phyloP scores from a whole-genome alignment of 2,113 vertebrate species.

The Motacilla tschutschensis region DNA sequence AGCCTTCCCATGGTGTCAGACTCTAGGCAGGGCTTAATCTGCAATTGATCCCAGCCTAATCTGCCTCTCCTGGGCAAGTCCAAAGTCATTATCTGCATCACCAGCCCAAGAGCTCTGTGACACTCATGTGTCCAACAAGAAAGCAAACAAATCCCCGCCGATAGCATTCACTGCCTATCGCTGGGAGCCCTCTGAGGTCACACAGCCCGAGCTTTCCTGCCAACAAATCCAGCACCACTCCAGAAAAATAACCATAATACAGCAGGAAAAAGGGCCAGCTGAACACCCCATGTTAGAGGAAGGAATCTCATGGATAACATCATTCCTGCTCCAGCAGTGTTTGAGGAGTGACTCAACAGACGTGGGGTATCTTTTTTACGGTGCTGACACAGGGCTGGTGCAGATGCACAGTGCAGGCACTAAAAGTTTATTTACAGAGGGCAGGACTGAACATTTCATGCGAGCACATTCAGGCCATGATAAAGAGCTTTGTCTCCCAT shows the following conservation, averaged over 20 bases:
- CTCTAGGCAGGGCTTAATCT: not conserved
- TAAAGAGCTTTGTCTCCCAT: conserved; percentile 69
- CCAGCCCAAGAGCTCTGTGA: not conserved
- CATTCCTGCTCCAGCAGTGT: not conserved
- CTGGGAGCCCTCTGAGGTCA: not conserved
- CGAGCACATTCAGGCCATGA: conserved; percentile 60
- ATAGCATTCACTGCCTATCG: not conserved
- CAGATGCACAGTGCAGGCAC: conserved; percentile 3
- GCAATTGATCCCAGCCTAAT: not conserved
- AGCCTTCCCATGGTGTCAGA: not conserved
- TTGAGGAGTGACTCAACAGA: conserved; percentile 19
- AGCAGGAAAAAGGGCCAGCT: not conserved
- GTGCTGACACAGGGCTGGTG: not conserved
- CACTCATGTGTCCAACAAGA: not conserved
- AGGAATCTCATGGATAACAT: not conserved
- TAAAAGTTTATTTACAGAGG: conserved; percentile 61
- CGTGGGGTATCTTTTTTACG: not conserved
- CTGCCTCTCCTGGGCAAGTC: not conserved
- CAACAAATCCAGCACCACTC: not conserved
- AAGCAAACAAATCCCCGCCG: not conserved
- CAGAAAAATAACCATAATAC: not conserved
- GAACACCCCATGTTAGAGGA: not conserved
- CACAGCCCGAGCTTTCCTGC: not conserved
- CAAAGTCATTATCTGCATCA: not conserved
- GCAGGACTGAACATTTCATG: conserved; percentile 67